Conservation (phyloP, 2,113 vertebrate species). For the Ciconia maguari region DNA sequence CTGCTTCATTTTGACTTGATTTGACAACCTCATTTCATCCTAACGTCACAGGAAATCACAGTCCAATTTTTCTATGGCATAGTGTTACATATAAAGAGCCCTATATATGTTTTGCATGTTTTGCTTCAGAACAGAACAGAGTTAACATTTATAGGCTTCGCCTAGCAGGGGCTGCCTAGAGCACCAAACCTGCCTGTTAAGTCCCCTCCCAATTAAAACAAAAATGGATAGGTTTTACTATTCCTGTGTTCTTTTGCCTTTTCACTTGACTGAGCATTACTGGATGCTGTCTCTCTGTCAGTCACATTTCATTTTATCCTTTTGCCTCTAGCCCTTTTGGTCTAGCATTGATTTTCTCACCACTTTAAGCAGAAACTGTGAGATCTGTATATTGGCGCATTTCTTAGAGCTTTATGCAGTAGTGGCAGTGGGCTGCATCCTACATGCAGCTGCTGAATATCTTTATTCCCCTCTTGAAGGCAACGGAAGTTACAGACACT, state of each 20-base stretch:
- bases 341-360: constrained; percentile 39
- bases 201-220: constrained; percentile 44
- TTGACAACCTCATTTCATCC: constrained; percentile 19
- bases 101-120: background rate
- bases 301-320: constrained; percentile 10
- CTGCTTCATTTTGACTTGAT: background rate
- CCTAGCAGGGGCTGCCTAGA: constrained; percentile 18
- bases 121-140: background rate
- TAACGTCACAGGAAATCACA: background rate
- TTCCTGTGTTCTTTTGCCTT: constrained; percentile 6
- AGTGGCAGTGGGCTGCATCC: constrained; percentile 19
- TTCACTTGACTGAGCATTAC: constrained; percentile 45
- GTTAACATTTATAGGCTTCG: constrained; percentile 19
- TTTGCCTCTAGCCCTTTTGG: constrained; percentile 16
- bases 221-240: constrained; percentile 25
- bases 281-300: constrained; percentile 45
- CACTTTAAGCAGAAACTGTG: constrained; percentile 3
- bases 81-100: background rate
- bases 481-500: background rate
- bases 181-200: background rate
- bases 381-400: background rate
- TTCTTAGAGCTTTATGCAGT: background rate
- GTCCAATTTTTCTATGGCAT: background rate
- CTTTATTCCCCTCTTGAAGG: constrained; percentile 30
- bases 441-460: constrained; percentile 30